Conservation (phyloP, 2,113 vertebrate genomes). For the Lipophrys pholis region DNA sequence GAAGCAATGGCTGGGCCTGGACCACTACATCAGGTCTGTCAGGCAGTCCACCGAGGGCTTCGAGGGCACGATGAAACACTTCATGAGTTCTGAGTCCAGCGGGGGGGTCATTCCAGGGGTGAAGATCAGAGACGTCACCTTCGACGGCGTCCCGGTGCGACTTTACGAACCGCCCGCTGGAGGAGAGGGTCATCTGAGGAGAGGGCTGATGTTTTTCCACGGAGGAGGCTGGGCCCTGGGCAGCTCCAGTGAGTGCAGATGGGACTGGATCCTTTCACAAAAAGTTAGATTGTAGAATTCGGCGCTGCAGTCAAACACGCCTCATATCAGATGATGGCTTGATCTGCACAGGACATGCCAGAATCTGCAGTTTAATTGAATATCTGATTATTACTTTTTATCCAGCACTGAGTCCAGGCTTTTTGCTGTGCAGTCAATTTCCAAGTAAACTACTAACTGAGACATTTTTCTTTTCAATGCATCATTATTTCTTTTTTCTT, state of each 20-base stretch:
- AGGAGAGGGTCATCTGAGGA: conserved; percentile 81
- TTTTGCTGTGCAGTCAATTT: too few species aligned
- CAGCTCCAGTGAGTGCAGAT: conserved; percentile 86
- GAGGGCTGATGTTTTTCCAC: conserved; percentile 88
- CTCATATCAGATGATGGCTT: too few species aligned
- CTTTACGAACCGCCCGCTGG: conserved; percentile 87
- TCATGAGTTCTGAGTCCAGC: background rate
- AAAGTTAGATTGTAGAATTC: too few species aligned
- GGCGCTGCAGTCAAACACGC: too few species aligned
- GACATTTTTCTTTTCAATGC: background rate
- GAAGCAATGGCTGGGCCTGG: conserved; percentile 84
- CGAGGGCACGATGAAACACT: conserved; percentile 68
- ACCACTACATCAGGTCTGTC: conserved; percentile 81
- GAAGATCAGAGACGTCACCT: conserved; percentile 86
- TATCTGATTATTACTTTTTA: too few species aligned
- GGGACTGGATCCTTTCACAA: background rate
- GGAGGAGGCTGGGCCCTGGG: conserved; percentile 96
- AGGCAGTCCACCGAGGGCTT: conserved; percentile 77
- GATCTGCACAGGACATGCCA: too few species aligned
- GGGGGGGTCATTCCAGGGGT: conserved; percentile 71
- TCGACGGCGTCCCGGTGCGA: conserved; percentile 89
- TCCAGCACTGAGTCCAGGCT: too few species aligned
- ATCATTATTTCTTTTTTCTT: background rate
- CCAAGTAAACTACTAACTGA: too few species aligned
- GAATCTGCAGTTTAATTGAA: too few species aligned